phyloP scores from a whole-genome alignment of 1,140 invertebrate genomes.

The Metaphire vulgaris region DNA sequence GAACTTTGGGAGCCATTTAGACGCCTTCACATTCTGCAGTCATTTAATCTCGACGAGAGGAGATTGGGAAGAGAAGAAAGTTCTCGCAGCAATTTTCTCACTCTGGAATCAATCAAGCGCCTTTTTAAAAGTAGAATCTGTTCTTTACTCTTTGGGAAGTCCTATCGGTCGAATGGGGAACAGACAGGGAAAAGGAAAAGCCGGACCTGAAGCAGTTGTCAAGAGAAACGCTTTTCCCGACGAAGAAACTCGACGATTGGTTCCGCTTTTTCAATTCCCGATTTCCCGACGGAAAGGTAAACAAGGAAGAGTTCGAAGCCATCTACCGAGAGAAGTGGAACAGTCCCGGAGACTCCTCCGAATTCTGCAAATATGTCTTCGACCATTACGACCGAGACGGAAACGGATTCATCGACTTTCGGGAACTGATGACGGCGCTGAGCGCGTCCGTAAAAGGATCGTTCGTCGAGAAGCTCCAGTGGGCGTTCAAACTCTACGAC shows the following conservation, averaged over 20 bases:
- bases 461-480: constrained; percentile 95
- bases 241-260: constrained; percentile 4
- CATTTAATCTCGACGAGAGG: too few species aligned
- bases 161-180: too few species aligned
- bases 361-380: constrained; percentile 78
- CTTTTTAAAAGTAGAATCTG: too few species aligned
- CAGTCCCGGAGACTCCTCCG: constrained; percentile 89
- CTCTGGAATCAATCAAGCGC: too few species aligned
- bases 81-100: too few species aligned
- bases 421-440: constrained; percentile 35
- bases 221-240: constrained; percentile 7
- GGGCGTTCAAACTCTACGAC: constrained; percentile 95
- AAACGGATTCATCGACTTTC: constrained; percentile 33
- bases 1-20: too few species aligned
- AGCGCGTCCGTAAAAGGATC: constrained; percentile 71
- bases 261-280: constrained; percentile 7
- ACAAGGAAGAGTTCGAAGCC: background rate
- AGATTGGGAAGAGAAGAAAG: too few species aligned
- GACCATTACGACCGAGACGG: background rate
- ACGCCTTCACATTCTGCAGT: too few species aligned
- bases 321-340: background rate
- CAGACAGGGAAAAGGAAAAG: background rate
- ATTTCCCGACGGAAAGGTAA: constrained; percentile 14
- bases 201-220: constrained; percentile 5
- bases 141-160: too few species aligned